Conservation (phyloP, 2,888 invertebrate species). For the Dusona sp. region DNA sequence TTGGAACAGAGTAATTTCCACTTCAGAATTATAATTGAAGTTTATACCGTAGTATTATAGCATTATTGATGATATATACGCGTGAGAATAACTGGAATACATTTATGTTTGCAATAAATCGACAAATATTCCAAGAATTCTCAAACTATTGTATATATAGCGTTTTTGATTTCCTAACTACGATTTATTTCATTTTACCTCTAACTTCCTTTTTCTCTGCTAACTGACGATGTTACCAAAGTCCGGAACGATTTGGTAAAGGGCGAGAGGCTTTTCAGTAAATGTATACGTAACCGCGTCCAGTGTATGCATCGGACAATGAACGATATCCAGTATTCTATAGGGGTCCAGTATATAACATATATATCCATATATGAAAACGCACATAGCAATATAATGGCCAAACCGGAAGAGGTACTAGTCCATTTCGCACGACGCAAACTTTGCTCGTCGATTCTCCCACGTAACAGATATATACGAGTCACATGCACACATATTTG, state of each 20-base stretch:
- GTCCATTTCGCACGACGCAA: constrained; percentile 64
- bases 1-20: background rate
- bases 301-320: constrained; percentile 40
- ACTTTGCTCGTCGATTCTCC: constrained; percentile 65
- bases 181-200: constrained; percentile 32
- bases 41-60: background rate
- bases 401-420: constrained; percentile 63
- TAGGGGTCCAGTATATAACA: constrained; percentile 18
- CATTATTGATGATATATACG: too few species aligned
- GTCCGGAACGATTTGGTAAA: constrained; percentile 29
- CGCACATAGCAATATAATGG: constrained; percentile 42
- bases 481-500: background rate
- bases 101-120: constrained; percentile 21
- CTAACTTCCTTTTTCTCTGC: background rate
- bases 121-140: background rate
- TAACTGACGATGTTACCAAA: constrained; percentile 33
- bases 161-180: constrained; percentile 25
- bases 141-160: background rate
- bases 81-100: too few species aligned
- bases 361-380: constrained; percentile 27
- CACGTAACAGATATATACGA: constrained; percentile 57
- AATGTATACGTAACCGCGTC: constrained; percentile 19
- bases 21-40: background rate
- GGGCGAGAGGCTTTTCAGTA: constrained; percentile 30
- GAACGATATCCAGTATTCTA: constrained; percentile 40